Evolutionary conservation across 2,888 invertebrate genomes (phyloP).

Genomic region (Dendrolimus houi): DNA sequence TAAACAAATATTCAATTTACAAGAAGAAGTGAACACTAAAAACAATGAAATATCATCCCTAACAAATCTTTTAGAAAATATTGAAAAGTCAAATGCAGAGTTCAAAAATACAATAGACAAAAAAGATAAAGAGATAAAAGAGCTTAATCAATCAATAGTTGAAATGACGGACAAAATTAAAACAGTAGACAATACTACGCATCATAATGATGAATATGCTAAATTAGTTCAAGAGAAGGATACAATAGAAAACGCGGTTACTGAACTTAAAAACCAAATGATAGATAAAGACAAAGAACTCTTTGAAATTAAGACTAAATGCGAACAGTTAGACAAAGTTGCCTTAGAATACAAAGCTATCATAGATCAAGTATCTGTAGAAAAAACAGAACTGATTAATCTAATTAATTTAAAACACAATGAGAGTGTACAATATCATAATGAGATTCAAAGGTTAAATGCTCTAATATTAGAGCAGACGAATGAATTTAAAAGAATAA

Average conservation of each 20-base stretch:
- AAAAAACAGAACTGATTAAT: constrained; percentile 83
- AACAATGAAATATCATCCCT: constrained; percentile 36
- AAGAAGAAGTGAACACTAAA: constrained; percentile 39
- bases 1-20: constrained; percentile 33
- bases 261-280: constrained; percentile 30
- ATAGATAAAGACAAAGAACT: constrained; percentile 35
- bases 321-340: constrained; percentile 32
- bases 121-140: constrained; percentile 57
- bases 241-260: constrained; percentile 32
- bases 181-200: constrained; percentile 31
- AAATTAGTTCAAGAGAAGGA: constrained; percentile 45
- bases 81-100: constrained; percentile 26
- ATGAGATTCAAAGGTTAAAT: constrained; percentile 88
- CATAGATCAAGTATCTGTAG: constrained; percentile 47
- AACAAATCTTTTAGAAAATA: constrained; percentile 24
- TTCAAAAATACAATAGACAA: constrained; percentile 27
- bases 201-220: constrained; percentile 40
- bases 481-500: constrained; percentile 43
- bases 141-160: constrained; percentile 46
- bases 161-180: constrained; percentile 48
- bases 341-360: constrained; percentile 38
- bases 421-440: constrained; percentile 89
- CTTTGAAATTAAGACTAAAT: constrained; percentile 29
- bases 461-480: constrained; percentile 74
- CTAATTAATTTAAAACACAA: constrained; percentile 88